Percentiles rank a stretch among this genome's conserved stretches.
phyloP scores from a whole-genome alignment of 2,888 invertebrate genomes.

The Limenitis arthemis region DNA sequence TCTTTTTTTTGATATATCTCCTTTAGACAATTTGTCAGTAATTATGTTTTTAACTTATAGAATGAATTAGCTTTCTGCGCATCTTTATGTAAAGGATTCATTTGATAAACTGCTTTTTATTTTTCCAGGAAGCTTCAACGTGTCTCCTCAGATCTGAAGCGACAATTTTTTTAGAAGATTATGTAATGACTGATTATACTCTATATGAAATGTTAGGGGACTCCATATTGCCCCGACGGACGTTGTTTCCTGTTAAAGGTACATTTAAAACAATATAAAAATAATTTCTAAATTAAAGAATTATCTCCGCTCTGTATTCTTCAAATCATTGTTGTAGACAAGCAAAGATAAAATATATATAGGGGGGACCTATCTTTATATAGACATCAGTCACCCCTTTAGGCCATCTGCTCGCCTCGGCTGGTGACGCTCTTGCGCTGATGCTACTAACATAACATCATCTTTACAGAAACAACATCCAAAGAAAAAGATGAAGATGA shows the following conservation, averaged over 20 bases:
- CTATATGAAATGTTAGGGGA: conserved; percentile 65
- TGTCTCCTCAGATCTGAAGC: conserved; percentile 56
- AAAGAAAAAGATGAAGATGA: conserved; percentile 32
- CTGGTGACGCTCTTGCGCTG: too few relatives aligned
- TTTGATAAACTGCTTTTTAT: background rate
- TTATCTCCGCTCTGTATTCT: too few relatives aligned
- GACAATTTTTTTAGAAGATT: conserved; percentile 58
- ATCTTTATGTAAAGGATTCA: background rate
- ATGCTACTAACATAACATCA: background rate
- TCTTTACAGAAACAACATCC: conserved; percentile 35
- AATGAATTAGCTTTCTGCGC: background rate
- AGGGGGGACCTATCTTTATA: too few relatives aligned
- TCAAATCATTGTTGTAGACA: too few relatives aligned
- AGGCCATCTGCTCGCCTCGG: too few relatives aligned
- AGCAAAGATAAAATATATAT: too few relatives aligned
- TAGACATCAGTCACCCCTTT: too few relatives aligned
- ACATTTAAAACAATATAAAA: conserved; percentile 3
- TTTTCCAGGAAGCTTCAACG: conserved; percentile 50
- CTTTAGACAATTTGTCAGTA: too few relatives aligned
- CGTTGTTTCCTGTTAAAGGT: conserved; percentile 49
- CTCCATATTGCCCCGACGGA: conserved; percentile 53
- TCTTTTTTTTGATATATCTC: too few relatives aligned
- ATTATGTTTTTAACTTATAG: too few relatives aligned
- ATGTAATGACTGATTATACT: conserved; percentile 56
- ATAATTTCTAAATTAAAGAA: background rate